A percentile compares a stretch with the other conserved stretches of the same genome.
These are phyloP conservation scores for Cantharis rustica DNA, from an alignment of 2,888 invertebrate species.

Conservation along the genomic window DNA sequence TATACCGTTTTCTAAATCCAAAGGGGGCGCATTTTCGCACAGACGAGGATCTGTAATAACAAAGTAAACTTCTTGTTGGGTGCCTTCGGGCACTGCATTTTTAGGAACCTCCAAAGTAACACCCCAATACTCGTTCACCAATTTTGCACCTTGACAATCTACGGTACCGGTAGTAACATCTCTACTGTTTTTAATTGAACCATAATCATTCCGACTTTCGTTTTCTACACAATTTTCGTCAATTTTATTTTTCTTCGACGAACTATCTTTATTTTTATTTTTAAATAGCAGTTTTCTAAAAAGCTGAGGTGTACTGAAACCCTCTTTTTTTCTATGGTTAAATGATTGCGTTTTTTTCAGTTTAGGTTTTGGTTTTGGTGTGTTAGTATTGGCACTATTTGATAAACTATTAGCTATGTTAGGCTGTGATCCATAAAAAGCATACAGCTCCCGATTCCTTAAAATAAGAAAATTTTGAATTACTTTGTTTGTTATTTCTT, in stretches of 20 bases:
- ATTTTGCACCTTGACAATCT: slow-evolving; percentile 78
- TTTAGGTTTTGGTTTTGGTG: slow-evolving; percentile 52
- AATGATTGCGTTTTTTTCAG: slow-evolving; percentile 57
- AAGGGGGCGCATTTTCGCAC: slow-evolving; percentile 75
- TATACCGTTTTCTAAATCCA: slow-evolving; percentile 89
- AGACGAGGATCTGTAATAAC: slow-evolving; percentile 83
- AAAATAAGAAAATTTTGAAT: slow-evolving; percentile 38
- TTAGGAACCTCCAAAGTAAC: slow-evolving; percentile 88
- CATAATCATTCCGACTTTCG: slow-evolving; percentile 5
- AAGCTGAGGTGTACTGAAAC: slow-evolving; percentile 50
- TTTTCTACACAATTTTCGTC: slow-evolving; percentile 7
- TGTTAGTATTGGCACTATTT: slow-evolving; percentile 44
- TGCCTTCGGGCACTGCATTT: slow-evolving; percentile 82
- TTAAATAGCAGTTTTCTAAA: slow-evolving; percentile 52
- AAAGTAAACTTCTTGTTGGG: slow-evolving; percentile 91
- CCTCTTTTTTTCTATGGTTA: slow-evolving; percentile 50
- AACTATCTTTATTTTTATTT: slow-evolving; percentile 33
- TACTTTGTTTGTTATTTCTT: background rate
- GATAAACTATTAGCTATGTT: slow-evolving; percentile 53
- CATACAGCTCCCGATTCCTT: slow-evolving; percentile 51
- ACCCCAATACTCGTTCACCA: slow-evolving; percentile 88
- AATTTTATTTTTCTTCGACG: slow-evolving; percentile 12
- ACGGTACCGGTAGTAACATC: slow-evolving; percentile 63
- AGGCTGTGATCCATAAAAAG: slow-evolving; percentile 56
- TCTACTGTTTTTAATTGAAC: slow-evolving; percentile 44